Conservation (phyloP, 2,797 vertebrate genomes). For the Pempheris klunzingeri region DNA sequence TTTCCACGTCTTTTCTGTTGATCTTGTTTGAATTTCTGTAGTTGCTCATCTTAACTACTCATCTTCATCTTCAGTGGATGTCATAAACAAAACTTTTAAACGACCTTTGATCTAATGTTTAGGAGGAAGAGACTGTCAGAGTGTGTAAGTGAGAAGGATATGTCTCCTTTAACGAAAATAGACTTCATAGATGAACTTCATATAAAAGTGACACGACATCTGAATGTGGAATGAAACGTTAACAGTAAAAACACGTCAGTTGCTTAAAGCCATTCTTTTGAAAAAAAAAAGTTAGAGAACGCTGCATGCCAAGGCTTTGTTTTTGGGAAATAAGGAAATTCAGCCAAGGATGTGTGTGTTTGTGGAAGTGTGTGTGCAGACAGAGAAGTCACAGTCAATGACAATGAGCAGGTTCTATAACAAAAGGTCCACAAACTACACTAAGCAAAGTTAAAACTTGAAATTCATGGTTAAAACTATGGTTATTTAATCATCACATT, state of each 20-base stretch:
- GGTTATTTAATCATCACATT: no score
- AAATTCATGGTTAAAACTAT: no score
- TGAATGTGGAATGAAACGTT: slow-evolving; percentile 53
- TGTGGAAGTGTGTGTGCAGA: not conserved
- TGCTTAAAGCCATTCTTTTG: slow-evolving; percentile 49
- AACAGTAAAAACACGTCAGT: slow-evolving; percentile 40
- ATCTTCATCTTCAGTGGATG: slow-evolving; percentile 13
- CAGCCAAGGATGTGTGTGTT: slow-evolving; percentile 15
- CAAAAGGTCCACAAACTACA: no score
- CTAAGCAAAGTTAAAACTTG: no score
- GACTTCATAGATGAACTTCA: slow-evolving; percentile 46
- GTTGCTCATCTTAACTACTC: slow-evolving; percentile 4
- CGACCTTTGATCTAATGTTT: slow-evolving; percentile 23
- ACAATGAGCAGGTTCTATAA: no score
- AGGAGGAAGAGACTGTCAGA: slow-evolving; percentile 24
- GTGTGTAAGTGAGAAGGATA: not conserved
- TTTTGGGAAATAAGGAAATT: slow-evolving; percentile 53
- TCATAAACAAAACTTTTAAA: slow-evolving; percentile 51
- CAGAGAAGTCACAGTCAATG: no score
- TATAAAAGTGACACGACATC: slow-evolving; percentile 43
- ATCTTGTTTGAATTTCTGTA: slow-evolving; percentile 35
- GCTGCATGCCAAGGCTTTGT: slow-evolving; percentile 36
- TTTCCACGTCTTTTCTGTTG: slow-evolving; percentile 25
- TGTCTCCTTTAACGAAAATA: slow-evolving; percentile 44
- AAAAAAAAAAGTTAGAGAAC: slow-evolving; percentile 49